Evolutionary conservation across 1,140 invertebrate genomes (phyloP).

Genomic region (Vanessa tameamea): DNA sequence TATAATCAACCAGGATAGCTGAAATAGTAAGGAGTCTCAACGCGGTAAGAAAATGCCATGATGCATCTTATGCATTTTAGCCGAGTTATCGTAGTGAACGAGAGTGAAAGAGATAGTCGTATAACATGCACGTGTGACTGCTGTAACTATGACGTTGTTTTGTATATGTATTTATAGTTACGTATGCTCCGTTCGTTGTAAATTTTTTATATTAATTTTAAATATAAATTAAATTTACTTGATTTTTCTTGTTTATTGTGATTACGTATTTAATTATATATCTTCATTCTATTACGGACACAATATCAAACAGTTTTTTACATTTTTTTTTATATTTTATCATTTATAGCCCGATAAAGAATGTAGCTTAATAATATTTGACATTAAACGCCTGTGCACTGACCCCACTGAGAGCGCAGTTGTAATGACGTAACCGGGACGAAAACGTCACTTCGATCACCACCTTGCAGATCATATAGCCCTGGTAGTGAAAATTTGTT

Average conservation of each 20-base stretch:
- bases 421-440: constrained; percentile 31
- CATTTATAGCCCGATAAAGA: no score
- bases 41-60: constrained; percentile 45
- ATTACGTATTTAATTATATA: no score
- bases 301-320: no score
- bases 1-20: constrained; percentile 56
- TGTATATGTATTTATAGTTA: constrained; percentile 50
- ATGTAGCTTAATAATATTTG: not conserved
- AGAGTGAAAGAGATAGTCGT: constrained; percentile 56
- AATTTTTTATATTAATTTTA: not conserved
- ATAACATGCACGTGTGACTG: constrained; percentile 39
- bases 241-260: not conserved
- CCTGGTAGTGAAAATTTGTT: constrained; percentile 65
- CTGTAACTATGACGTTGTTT: constrained; percentile 42
- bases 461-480: constrained; percentile 46
- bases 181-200: constrained; percentile 48
- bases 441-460: constrained; percentile 28
- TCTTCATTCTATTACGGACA: no score
- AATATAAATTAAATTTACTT: not conserved
- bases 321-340: no score
- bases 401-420: constrained; percentile 39
- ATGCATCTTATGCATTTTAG: constrained; percentile 63
- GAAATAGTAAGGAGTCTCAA: constrained; percentile 52
- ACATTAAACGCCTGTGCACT: constrained; percentile 38
- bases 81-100: constrained; percentile 30